Percentiles rank a stretch among this genome's conserved stretches.
Evolutionary conservation across 2,888 invertebrate genomes (phyloP).

Genomic region (Nemotelus nigrinus): DNA sequence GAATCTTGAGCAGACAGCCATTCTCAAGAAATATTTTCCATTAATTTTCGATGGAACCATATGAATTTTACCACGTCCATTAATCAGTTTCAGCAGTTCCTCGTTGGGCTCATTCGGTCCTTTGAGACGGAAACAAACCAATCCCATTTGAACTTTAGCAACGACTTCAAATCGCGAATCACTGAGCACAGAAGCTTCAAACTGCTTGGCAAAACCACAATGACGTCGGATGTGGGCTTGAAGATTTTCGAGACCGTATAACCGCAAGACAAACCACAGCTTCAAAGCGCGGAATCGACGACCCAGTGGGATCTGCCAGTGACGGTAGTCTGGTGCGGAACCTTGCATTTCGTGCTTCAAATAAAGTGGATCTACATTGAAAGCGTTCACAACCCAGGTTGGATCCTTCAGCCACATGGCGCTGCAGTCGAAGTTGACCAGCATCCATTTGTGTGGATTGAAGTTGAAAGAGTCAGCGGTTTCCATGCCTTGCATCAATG

Average conservation of each 20-base stretch:
- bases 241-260: conserved; percentile 89
- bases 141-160: conserved; percentile 89
- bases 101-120: conserved; percentile 86
- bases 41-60: conserved; percentile 90
- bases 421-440: conserved; percentile 99
- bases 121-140: conserved; percentile 96
- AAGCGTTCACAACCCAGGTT: conserved; percentile 90
- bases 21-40: conserved; percentile 84
- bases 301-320: conserved; percentile 97
- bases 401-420: conserved; percentile 96
- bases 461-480: conserved; percentile 96
- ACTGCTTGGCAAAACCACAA: conserved; percentile 85
- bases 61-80: conserved; percentile 90
- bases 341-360: conserved; percentile 94
- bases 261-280: conserved; percentile 92
- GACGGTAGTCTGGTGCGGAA: conserved; percentile 91
- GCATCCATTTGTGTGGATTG: conserved; percentile 99
- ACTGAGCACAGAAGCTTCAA: conserved; percentile 77
- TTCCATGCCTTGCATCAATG: conserved; percentile 88
- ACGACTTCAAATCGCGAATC: conserved; percentile 91
- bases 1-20: conserved; percentile 89
- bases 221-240: conserved; percentile 89
- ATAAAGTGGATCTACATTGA: conserved; percentile 97
- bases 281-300: conserved; percentile 92
- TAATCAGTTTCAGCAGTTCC: conserved; percentile 81